phyloP scores from a whole-genome alignment of 1,140 invertebrate species.

The Platyscapa corneri region DNA sequence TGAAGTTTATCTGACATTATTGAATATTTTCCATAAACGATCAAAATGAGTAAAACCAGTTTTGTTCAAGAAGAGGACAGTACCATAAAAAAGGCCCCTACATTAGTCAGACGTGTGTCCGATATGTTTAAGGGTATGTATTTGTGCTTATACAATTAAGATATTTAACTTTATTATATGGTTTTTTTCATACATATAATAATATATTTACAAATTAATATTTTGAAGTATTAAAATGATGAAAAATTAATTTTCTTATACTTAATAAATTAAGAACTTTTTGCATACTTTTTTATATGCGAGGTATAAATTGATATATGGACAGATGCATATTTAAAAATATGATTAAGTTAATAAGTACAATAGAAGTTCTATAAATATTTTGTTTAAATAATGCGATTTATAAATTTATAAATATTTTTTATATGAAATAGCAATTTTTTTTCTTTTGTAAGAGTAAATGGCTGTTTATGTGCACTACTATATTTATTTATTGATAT shows the following conservation, averaged over 20 bases:
- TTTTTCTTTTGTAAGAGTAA: background rate
- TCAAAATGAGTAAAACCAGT: slow-evolving; percentile 55
- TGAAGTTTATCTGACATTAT: background rate
- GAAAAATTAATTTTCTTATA: too few species aligned
- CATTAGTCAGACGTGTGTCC: slow-evolving; percentile 66
- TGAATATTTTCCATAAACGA: background rate
- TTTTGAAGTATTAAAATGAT: too few species aligned
- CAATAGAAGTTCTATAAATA: too few species aligned
- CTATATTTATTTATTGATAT: background rate
- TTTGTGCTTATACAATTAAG: background rate
- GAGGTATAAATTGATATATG: too few species aligned
- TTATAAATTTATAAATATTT: background rate
- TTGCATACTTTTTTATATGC: too few species aligned
- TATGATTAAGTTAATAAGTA: too few species aligned
- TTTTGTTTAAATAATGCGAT: too few species aligned
- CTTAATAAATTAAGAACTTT: too few species aligned
- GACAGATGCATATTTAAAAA: too few species aligned
- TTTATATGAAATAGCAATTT: background rate
- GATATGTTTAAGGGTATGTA: slow-evolving; percentile 68
- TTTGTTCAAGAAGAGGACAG: slow-evolving; percentile 55
- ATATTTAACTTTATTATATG: background rate
- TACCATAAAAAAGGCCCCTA: slow-evolving; percentile 59
- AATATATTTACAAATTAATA: slow-evolving; percentile 44
- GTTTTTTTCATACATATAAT: background rate
- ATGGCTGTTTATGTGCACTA: background rate